Conservation (phyloP, 2,113 vertebrate genomes). For the Pipra filicauda region DNA sequence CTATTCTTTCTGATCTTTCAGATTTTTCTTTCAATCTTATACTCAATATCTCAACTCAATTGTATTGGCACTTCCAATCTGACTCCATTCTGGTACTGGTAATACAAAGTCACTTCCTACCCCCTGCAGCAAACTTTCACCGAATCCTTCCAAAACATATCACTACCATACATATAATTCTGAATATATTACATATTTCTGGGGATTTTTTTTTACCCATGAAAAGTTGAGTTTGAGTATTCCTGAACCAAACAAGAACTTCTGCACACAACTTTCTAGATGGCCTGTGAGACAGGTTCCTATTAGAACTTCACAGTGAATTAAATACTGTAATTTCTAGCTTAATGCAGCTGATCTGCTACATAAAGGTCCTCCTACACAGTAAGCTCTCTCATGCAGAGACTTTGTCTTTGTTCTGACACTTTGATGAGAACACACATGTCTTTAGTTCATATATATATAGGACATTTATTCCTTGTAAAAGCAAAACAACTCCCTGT, state of each 20-base stretch:
- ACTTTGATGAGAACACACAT: background rate
- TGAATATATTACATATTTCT: background rate
- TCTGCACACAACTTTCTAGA: background rate
- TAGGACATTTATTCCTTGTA: background rate
- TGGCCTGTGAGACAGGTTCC: background rate
- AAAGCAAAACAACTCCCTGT: conserved; percentile 26
- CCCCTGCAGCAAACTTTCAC: background rate
- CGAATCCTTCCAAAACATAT: background rate
- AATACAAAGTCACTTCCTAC: background rate
- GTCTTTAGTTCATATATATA: background rate
- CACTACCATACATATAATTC: background rate
- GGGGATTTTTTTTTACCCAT: background rate
- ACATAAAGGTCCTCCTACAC: conserved; percentile 40
- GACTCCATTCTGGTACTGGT: background rate
- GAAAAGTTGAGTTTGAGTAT: background rate
- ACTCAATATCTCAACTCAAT: background rate
- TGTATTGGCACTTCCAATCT: background rate
- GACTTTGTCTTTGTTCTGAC: conserved; percentile 37
- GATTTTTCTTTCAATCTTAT: background rate
- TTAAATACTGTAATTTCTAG: conserved; percentile 46
- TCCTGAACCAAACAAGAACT: background rate
- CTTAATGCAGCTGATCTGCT: conserved; percentile 44
- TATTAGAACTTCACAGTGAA: conserved; percentile 10
- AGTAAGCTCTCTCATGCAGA: conserved; percentile 11
- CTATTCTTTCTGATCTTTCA: background rate